These are phyloP conservation scores for Ptychochromis oligacanthus DNA, from an alignment of 2,113 vertebrate species.

Conservation along the genomic window DNA sequence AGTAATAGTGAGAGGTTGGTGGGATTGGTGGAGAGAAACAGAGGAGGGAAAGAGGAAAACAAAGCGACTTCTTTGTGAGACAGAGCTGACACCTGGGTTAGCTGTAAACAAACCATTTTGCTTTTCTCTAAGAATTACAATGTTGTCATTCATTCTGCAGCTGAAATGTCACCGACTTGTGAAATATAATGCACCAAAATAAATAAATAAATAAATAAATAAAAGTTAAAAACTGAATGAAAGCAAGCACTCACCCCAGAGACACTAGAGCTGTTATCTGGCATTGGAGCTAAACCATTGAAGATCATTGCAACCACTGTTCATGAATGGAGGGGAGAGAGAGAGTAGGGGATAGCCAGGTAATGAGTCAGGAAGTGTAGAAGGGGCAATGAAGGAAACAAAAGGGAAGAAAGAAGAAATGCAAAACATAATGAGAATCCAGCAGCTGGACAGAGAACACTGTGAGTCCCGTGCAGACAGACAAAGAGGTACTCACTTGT, in stretches of 20 bases:
- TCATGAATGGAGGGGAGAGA: conserved; percentile 13
- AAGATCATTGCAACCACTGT: conserved; percentile 89
- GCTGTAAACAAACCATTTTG: conserved; percentile 8
- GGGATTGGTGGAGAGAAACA: conserved; percentile 31
- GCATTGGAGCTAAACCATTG: conserved; percentile 87
- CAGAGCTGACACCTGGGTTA: background rate
- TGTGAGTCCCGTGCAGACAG: conserved; percentile 19
- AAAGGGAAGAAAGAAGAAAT: conserved; percentile 39
- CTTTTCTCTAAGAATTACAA: background rate
- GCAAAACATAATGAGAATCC: conserved; percentile 52
- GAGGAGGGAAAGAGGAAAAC: conserved; percentile 25
- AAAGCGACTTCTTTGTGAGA: conserved; percentile 6
- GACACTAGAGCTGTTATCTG: conserved; percentile 88
- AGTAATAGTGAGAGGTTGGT: conserved; percentile 1
- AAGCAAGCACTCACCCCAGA: conserved; percentile 89
- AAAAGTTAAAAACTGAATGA: conserved; percentile 10
- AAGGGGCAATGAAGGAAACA: conserved; percentile 18
- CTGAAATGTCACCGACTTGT: background rate
- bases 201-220: too few species aligned
- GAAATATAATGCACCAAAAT: conserved; percentile 11
- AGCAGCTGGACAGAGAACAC: conserved; percentile 21
- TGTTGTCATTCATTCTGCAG: background rate
- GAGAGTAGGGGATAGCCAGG: conserved; percentile 2
- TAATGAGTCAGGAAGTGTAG: conserved; percentile 24
- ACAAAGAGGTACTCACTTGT: conserved; percentile 87